Evolutionary conservation across 1,140 invertebrate species (phyloP), one percentile per base, ranked within the genome.

Genomic region (Atta texana): DNA sequence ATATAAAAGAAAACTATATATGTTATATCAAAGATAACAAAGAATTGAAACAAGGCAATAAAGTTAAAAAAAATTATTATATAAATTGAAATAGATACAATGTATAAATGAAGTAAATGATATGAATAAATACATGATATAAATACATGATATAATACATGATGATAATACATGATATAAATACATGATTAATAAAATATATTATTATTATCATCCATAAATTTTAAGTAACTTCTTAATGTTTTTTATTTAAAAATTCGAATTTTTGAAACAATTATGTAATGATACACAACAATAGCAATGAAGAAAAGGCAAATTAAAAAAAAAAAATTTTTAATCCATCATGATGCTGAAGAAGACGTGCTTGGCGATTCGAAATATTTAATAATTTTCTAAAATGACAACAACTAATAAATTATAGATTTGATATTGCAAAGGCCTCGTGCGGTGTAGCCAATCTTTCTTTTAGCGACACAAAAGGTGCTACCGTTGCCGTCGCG

Each of bases 321-420:
- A 68, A 68, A 39, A 68, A 68, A 34, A n/a, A 66, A 6, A 2
- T 6, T 34, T 64, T 16, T 64, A 63, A 61, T 14, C 7, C n/a
- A 34, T 39, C 34, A 39, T 21, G 18, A 34, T 31, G 31, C 8
- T 4, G 64, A 51, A 14, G 24, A 12, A 16, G 16, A 72, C 16
- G n/a, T 0, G 10, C 16, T 18, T 14, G 16, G 14, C 5, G 61
- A 69, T 39, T 24, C 49, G n/a, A 53, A 55, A 55, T 51, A 44
- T 10, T 10, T 44, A 10, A 44, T 44, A 55, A 68, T 68, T 80
- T 68, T 68, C n/a, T 68, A 51, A 12, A 68, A 55, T 69, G 55
- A 80, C 49, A 68, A 31, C 55, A 66, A 80, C 14, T 69, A 69
- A 69, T 69, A 44, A 68, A 80, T 80, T 68, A 18, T 3, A 53